phyloP scores from a whole-genome alignment of 2,888 invertebrate species.

The Caenorhabditis parvicauda region DNA sequence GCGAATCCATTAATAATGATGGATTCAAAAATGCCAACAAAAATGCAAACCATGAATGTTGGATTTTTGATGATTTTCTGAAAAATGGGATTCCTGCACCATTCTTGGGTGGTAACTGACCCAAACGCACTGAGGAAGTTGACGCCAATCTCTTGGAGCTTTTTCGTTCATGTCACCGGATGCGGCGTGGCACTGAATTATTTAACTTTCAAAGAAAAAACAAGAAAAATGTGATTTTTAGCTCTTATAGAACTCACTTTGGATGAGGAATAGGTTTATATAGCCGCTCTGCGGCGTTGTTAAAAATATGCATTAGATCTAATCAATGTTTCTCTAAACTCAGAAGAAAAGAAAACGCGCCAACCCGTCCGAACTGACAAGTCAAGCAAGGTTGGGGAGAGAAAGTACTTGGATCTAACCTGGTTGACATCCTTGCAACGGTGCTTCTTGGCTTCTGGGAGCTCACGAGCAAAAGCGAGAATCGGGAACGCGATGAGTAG shows the following conservation, averaged over 20 bases:
- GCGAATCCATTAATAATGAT: slow-evolving; percentile 61
- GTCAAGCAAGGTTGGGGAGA: too few species aligned
- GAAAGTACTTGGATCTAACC: slow-evolving; percentile 9
- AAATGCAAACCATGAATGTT: slow-evolving; percentile 57
- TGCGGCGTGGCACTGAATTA: slow-evolving; percentile 25
- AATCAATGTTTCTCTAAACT: too few species aligned
- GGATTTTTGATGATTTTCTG: slow-evolving; percentile 58
- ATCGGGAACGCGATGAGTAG: slow-evolving; percentile 65
- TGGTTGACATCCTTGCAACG: slow-evolving; percentile 59
- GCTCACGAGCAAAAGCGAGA: slow-evolving; percentile 55
- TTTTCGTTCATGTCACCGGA: slow-evolving; percentile 40
- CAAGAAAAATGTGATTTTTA: too few species aligned
- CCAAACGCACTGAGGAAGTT: slow-evolving; percentile 42
- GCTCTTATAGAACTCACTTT: too few species aligned
- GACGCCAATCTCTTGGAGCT: slow-evolving; percentile 36
- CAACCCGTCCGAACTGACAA: too few species aligned
- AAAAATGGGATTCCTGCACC: slow-evolving; percentile 2
- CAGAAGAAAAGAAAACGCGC: too few species aligned
- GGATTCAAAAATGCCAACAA: slow-evolving; percentile 59
- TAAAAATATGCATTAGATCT: neutral
- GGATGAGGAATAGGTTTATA: too few species aligned
- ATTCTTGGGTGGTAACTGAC: slow-evolving; percentile 17
- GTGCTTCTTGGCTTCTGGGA: slow-evolving; percentile 61
- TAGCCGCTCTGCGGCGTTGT: too few species aligned
- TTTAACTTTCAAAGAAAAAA: slow-evolving; percentile 4